A percentile compares a stretch with the other conserved stretches of the same genome.
Conservation (phyloP, 2,888 invertebrate species). For the Alsophila aescularia region DNA sequence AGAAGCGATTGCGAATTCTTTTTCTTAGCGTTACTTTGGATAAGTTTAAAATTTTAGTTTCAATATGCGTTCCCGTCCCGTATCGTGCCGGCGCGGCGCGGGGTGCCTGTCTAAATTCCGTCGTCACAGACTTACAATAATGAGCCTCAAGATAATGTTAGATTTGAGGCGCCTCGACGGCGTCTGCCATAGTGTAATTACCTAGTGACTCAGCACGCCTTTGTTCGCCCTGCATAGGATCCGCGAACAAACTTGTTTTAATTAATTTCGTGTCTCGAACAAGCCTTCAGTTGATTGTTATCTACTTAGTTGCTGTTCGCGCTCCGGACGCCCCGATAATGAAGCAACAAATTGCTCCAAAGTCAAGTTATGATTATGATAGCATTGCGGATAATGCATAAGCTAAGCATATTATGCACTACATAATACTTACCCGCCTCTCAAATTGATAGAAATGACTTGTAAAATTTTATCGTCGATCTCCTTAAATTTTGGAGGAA, state of each 20-base stretch:
- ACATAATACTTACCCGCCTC: not conserved
- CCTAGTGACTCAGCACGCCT: constrained; percentile 82
- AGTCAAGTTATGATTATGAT: constrained; percentile 65
- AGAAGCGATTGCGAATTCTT: not conserved
- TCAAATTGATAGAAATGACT: not conserved
- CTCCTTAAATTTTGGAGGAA: not conserved
- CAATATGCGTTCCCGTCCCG: constrained; percentile 31
- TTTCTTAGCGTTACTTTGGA: not conserved
- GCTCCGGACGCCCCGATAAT: constrained; percentile 77
- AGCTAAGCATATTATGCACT: not conserved
- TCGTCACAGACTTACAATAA: constrained; percentile 56
- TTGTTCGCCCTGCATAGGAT: constrained; percentile 83
- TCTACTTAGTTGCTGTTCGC: constrained; percentile 83
- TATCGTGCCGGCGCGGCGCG: constrained; percentile 12
- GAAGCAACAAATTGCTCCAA: constrained; percentile 77
- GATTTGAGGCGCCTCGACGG: constrained; percentile 71
- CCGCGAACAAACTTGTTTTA: constrained; percentile 85
- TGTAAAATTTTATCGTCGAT: not conserved
- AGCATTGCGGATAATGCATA: constrained; percentile 27
- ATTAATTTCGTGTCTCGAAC: constrained; percentile 85
- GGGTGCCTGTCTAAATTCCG: constrained; percentile 28
- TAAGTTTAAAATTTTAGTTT: constrained; percentile 31
- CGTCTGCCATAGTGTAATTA: constrained; percentile 77
- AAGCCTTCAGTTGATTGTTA: constrained; percentile 83
- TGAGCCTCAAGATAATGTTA: constrained; percentile 71